phyloP scores from a whole-genome alignment of 2,113 vertebrate genomes.

The Lagopus leucura region DNA sequence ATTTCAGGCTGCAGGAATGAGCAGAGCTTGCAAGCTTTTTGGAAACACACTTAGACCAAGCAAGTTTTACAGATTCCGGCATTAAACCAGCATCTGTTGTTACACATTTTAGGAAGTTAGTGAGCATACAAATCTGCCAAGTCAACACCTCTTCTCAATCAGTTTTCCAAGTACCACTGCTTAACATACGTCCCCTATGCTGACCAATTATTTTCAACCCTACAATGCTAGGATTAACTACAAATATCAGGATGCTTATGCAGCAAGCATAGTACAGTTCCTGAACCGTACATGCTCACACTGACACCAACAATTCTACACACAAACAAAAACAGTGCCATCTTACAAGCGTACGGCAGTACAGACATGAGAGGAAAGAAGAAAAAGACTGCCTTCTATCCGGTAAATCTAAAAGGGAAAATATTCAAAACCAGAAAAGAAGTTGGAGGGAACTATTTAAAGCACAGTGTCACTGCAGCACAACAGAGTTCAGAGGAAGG shows the following conservation, averaged over 20 bases:
- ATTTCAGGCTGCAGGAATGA: background rate
- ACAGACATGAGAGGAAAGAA: fast-evolving
- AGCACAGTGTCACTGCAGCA: background rate
- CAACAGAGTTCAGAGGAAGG: fast-evolving
- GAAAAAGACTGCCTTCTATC: background rate
- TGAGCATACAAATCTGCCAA: background rate
- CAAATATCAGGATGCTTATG: background rate
- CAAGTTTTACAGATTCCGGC: background rate
- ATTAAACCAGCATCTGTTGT: slow-evolving; percentile 1
- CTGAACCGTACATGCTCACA: background rate
- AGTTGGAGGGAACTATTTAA: background rate
- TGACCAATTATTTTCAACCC: background rate
- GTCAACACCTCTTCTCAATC: background rate
- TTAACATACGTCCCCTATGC: fast-evolving
- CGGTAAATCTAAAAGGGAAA: background rate
- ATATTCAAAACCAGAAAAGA: background rate
- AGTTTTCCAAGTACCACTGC: background rate
- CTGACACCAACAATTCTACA: background rate
- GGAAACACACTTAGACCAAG: background rate
- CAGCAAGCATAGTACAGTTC: background rate
- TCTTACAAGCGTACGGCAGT: background rate
- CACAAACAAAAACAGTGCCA: background rate
- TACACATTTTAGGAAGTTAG: background rate
- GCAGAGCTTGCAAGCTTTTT: background rate
- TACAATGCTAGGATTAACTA: background rate